Evolutionary conservation across 2,888 invertebrate genomes (phyloP), one percentile per base, ranked within the genome.

Genomic region (Scaptomyza tumidula): DNA sequence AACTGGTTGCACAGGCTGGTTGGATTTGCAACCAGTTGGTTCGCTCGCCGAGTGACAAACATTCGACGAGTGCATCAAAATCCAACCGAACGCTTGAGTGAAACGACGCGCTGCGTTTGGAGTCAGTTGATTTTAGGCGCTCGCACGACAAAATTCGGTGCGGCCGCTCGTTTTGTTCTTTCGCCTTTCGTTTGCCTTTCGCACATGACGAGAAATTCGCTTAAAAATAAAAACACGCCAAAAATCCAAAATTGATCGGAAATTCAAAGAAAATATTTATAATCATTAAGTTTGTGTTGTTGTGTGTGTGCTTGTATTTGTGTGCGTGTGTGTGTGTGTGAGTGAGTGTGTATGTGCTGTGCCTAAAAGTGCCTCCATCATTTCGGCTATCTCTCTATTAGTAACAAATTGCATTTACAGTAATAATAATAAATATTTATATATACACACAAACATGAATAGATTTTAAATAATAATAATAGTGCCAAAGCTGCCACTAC

Each of bases 41-140:
- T 50, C 16, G 49, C 10, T 37, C 48, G 50, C 43, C 45, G 78
- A 75, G 72, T 75, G 75, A 75, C 68, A 75, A 75, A 58, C 68
- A 56, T 62, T 43, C 58, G 16, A n/a, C 45, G 74, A 75, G 75
- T 75, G 75, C 74, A 67, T 41, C 66, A 24, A 45, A 49, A 13
- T 39, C 33, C 37, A 62, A 58, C 61, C 45, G 33, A 61, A 33
- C 37, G 71, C 75, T 75, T 71, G 75, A 75, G 75, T 75, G 75
- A 75, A 75, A 75, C 77, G 72, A 46, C 65, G 52, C 66, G 75
- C 75, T 55, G 79, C 67, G 69, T 60, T 67, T 60, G 2, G 63
- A 75, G 75, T 75, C 48, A 75, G 75, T 75, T 61, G 67, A 75
- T 63, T 75, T 68, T 75, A 68, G 68, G 68, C 75, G 75, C 71